These are phyloP conservation scores for Folsomia candida DNA, from an alignment of 2,888 invertebrate species.

Conservation along the genomic window DNA sequence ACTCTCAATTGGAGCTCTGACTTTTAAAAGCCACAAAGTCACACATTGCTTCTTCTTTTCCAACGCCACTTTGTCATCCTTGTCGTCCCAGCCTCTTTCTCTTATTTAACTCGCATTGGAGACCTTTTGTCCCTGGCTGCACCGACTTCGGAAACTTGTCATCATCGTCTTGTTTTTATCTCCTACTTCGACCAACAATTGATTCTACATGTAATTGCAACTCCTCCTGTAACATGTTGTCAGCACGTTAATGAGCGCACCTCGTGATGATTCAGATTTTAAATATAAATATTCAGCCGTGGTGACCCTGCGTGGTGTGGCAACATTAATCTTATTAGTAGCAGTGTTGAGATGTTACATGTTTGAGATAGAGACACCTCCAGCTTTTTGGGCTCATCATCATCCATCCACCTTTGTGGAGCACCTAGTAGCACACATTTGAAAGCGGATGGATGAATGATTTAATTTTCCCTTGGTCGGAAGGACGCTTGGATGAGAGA, in stretches of 20 bases:
- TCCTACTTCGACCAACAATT: too few species aligned
- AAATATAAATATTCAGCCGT: too few species aligned
- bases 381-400: slow-evolving; percentile 23
- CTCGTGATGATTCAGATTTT: too few species aligned
- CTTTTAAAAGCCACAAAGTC: slow-evolving; percentile 28
- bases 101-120: too few species aligned
- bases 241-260: too few species aligned
- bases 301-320: too few species aligned
- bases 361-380: too few species aligned
- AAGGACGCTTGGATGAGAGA: background rate
- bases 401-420: slow-evolving; percentile 7
- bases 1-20: slow-evolving; percentile 13
- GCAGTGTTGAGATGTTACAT: too few species aligned
- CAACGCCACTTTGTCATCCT: slow-evolving; percentile 1
- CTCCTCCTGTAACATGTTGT: too few species aligned
- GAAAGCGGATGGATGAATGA: background rate
- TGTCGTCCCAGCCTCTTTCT: background rate
- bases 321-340: slow-evolving; percentile 4
- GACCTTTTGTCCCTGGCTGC: background rate
- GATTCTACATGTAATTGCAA: too few species aligned
- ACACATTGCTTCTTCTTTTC: slow-evolving; percentile 6
- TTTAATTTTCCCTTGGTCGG: background rate
- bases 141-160: background rate
- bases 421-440: background rate
- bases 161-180: too few species aligned